phyloP scores from a whole-genome alignment of 2,888 invertebrate genomes.

The Seira musarum region DNA sequence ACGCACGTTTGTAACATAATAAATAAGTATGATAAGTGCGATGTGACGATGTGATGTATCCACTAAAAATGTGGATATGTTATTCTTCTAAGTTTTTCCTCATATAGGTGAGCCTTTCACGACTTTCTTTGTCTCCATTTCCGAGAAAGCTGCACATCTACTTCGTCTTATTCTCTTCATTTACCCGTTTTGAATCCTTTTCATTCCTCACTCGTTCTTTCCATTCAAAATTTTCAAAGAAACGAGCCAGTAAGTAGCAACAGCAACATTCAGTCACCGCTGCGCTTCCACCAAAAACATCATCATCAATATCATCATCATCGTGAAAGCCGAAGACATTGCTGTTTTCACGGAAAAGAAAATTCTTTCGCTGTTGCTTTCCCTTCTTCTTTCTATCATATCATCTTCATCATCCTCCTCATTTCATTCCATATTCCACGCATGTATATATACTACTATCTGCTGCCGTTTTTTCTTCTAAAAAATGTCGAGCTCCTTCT shows the following conservation, averaged over 20 bases:
- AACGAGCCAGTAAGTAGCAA: neutral
- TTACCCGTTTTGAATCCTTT: neutral
- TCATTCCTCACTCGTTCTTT: neutral
- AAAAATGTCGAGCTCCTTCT: neutral
- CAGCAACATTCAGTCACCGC: no score
- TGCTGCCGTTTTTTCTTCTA: neutral
- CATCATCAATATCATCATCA: no score
- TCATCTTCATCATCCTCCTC: neutral
- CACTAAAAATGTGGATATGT: conserved; percentile 6
- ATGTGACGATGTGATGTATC: conserved; percentile 15
- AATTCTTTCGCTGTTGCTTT: conserved; percentile 20
- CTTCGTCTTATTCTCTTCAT: no score
- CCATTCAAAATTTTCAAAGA: neutral
- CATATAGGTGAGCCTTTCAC: neutral
- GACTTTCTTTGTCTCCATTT: neutral
- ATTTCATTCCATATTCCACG: conserved; percentile 12
- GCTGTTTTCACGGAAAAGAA: conserved; percentile 5
- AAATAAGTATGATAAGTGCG: conserved; percentile 19
- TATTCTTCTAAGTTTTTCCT: neutral
- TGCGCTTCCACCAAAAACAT: no score
- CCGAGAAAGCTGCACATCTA: no score
- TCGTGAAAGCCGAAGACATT: neutral
- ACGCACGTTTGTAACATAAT: conserved; percentile 21
- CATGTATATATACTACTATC: conserved; percentile 3
- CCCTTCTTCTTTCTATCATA: conserved; percentile 4